A percentile compares a stretch with the other conserved stretches of the same genome.
phyloP scores from a whole-genome alignment of 2,113 vertebrate species.

The Canis aureus region DNA sequence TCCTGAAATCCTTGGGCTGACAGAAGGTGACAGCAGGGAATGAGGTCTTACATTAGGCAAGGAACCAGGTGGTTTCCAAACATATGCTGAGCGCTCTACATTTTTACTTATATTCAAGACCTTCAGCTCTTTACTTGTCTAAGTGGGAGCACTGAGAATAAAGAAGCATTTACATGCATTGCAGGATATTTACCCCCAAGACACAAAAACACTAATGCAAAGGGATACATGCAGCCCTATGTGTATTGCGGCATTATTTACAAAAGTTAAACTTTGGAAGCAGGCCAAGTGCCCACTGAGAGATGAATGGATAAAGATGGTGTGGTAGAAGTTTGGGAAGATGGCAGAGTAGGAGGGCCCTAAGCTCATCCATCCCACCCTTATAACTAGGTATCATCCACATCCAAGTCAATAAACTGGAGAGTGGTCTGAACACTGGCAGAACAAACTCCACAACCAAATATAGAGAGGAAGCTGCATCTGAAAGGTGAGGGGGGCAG shows the following conservation, averaged over 20 bases:
- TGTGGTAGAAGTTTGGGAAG: neutral
- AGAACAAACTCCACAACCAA: neutral
- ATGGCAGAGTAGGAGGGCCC: neutral
- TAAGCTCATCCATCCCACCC: neutral
- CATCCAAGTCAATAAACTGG: neutral
- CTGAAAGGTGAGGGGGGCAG: neutral
- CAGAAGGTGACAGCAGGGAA: neutral
- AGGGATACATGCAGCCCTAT: neutral
- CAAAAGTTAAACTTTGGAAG: neutral
- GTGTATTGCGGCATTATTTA: neutral
- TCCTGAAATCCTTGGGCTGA: neutral
- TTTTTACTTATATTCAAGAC: neutral
- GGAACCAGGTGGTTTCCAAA: neutral
- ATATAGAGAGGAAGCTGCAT: neutral
- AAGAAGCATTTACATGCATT: neutral
- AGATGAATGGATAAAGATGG: neutral
- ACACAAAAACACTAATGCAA: neutral
- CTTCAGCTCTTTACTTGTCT: neutral
- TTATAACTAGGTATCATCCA: neutral
- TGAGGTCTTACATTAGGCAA: neutral
- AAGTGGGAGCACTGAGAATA: neutral
- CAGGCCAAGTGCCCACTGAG: neutral
- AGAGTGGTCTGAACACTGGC: neutral
- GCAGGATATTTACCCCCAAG: neutral
- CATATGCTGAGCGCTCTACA: neutral